phyloP scores from a whole-genome alignment of 2,888 invertebrate species.

The Drosophila fungiperda region DNA sequence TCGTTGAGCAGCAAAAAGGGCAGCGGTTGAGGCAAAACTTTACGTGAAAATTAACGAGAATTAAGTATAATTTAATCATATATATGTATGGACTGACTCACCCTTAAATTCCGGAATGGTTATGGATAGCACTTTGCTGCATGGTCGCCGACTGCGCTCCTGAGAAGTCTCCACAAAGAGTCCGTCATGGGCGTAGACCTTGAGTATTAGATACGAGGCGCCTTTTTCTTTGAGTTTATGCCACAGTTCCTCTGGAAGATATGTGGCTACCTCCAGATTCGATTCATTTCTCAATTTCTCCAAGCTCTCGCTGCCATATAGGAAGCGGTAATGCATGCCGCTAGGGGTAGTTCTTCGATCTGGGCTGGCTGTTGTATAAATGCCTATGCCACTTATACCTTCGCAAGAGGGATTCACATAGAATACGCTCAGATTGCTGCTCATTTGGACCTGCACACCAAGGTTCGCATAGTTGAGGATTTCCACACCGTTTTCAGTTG shows the following conservation, averaged over 20 bases:
- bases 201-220: conserved; percentile 85
- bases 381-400: conserved; percentile 81
- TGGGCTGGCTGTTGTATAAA: conserved; percentile 56
- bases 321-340: conserved; percentile 78
- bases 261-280: conserved; percentile 87
- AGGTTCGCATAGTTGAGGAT: conserved; percentile 50
- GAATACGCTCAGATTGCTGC: conserved; percentile 82
- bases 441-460: conserved; percentile 78
- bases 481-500: conserved; percentile 55
- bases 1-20: conserved; percentile 85
- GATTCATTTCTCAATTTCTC: conserved; percentile 85
- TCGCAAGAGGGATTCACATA: conserved; percentile 79
- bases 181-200: conserved; percentile 86
- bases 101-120: conserved; percentile 87
- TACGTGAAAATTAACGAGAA: conserved; percentile 64
- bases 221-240: background rate
- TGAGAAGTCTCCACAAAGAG: conserved; percentile 86
- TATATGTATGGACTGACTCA: conserved; percentile 29
- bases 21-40: conserved; percentile 85
- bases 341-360: conserved; percentile 35
- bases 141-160: conserved; percentile 69
- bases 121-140: conserved; percentile 87
- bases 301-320: conserved; percentile 85
- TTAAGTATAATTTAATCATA: background rate
- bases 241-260: conserved; percentile 86